phyloP scores from a whole-genome alignment of 2,113 vertebrate genomes.

The Colius striatus region DNA sequence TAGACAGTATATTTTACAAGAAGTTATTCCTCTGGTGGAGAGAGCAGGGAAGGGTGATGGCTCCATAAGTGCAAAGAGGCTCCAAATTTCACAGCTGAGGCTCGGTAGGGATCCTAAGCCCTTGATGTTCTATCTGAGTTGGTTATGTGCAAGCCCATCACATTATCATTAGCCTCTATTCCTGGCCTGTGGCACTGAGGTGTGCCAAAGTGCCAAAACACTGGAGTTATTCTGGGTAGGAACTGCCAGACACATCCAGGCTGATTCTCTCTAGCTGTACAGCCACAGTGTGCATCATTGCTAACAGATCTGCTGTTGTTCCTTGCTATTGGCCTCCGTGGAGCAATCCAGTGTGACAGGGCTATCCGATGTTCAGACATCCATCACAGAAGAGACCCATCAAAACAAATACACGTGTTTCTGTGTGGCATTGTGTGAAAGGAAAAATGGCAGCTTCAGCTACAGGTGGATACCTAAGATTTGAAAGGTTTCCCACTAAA shows the following conservation, averaged over 20 bases:
- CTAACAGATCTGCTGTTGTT: background rate
- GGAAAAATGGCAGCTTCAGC: background rate
- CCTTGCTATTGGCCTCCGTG: background rate
- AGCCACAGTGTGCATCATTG: background rate
- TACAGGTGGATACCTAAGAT: background rate
- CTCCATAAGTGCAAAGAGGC: background rate
- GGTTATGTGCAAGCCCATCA: background rate
- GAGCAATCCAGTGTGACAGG: background rate
- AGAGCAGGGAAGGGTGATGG: background rate
- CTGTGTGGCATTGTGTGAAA: background rate
- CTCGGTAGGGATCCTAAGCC: background rate
- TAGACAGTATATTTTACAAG: background rate
- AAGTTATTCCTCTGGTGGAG: background rate
- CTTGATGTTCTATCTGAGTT: background rate
- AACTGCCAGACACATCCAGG: background rate
- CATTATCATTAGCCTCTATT: accelerated
- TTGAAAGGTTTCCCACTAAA: background rate
- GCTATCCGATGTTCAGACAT: background rate
- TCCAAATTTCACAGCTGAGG: background rate
- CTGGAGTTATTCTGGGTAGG: background rate
- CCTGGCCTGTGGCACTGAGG: background rate
- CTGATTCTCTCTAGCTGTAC: background rate
- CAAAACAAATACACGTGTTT: background rate
- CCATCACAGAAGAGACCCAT: background rate
- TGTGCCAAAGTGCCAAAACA: background rate